phyloP scores from a whole-genome alignment of 2,888 invertebrate genomes.

The Watsonalla binaria region DNA sequence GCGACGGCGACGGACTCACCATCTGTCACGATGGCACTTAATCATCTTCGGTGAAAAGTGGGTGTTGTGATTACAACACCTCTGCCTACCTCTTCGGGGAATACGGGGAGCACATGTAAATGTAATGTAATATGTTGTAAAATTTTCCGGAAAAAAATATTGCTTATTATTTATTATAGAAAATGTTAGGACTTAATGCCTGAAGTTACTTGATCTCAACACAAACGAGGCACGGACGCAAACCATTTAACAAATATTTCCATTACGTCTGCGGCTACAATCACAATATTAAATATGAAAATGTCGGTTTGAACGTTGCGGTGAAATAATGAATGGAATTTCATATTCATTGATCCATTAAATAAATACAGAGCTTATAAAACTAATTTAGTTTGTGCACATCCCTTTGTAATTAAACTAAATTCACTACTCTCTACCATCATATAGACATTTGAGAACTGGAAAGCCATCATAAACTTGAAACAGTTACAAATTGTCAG shows the following conservation, averaged over 20 bases:
- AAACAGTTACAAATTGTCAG: slow-evolving; percentile 1
- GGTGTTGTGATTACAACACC: too few species aligned
- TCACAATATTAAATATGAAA: not conserved
- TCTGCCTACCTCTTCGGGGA: too few species aligned
- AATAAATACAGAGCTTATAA: not conserved
- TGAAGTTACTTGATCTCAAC: too few species aligned
- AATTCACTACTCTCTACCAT: not conserved
- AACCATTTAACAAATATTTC: not conserved
- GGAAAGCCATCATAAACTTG: not conserved
- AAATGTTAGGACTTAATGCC: too few species aligned
- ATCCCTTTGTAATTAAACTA: not conserved
- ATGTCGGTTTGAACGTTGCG: not conserved
- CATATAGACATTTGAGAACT: not conserved
- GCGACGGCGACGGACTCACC: too few species aligned
- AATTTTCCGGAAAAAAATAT: too few species aligned
- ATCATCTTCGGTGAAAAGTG: too few species aligned
- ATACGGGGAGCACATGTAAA: too few species aligned
- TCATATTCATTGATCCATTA: not conserved
- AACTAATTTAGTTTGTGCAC: not conserved
- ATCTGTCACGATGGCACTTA: too few species aligned
- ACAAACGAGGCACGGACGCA: not conserved
- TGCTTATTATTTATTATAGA: too few species aligned
- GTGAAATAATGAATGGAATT: not conserved
- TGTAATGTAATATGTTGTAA: too few species aligned
- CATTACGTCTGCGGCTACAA: not conserved